phyloP scores from a whole-genome alignment of 2,797 vertebrate species.

The Picus viridis region DNA sequence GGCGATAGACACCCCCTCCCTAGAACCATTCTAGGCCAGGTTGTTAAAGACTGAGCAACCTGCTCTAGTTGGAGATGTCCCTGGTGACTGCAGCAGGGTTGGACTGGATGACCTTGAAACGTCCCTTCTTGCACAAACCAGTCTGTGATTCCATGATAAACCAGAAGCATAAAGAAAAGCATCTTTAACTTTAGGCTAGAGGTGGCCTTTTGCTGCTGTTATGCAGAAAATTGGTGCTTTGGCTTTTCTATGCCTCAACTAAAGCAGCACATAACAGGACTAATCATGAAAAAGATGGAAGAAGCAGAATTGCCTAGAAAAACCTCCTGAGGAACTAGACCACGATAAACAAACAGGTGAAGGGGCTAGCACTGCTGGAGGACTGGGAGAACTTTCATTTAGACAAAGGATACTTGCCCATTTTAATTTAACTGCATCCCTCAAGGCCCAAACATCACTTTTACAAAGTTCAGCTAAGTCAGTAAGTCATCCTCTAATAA shows the following conservation, averaged over 20 bases:
- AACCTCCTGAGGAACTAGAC: background rate
- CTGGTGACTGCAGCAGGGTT: no score
- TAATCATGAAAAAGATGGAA: background rate
- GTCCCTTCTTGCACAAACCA: no score
- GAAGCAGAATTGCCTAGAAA: background rate
- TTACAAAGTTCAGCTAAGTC: background rate
- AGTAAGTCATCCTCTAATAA: rapidly evolving
- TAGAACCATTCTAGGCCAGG: no score
- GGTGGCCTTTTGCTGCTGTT: background rate
- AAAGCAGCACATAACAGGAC: background rate
- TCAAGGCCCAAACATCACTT: background rate
- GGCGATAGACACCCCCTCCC: no score
- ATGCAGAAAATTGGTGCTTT: background rate
- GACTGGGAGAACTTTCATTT: background rate
- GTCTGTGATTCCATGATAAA: no score
- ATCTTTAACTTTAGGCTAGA: background rate
- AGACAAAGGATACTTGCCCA: background rate
- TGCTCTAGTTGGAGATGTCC: no score
- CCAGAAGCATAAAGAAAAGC: rapidly evolving
- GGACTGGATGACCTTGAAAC: no score
- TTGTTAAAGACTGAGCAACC: no score
- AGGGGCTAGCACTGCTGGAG: background rate
- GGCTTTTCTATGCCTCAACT: background rate
- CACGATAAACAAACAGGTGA: background rate
- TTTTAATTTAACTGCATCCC: background rate